A percentile compares a stretch with the other conserved stretches of the same genome.
Evolutionary conservation across 2,113 vertebrate species (phyloP).

Genomic region (Tringa solitaria): DNA sequence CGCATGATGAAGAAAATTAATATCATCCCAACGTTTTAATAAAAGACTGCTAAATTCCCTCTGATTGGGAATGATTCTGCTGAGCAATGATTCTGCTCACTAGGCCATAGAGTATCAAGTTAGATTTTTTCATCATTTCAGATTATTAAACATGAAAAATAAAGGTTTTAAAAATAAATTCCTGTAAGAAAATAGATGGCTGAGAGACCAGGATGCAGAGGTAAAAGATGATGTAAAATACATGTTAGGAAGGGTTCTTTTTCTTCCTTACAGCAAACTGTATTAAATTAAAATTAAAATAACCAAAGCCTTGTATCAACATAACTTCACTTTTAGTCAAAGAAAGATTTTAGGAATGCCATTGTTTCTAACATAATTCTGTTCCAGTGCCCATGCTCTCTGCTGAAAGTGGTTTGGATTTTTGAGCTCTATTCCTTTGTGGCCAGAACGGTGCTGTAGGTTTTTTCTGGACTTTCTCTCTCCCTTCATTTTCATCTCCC

Average conservation of each 20-base stretch:
- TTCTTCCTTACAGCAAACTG: background rate
- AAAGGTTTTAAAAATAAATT: background rate
- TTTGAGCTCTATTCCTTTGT: background rate
- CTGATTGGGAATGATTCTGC: background rate
- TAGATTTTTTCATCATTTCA: background rate
- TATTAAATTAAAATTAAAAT: background rate
- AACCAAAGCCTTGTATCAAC: background rate
- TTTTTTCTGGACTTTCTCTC: background rate
- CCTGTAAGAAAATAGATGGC: background rate
- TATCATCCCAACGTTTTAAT: background rate
- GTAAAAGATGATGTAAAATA: background rate
- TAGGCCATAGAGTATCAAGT: background rate
- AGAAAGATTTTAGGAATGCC: background rate
- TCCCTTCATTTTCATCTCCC: conserved; percentile 21
- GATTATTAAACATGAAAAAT: background rate
- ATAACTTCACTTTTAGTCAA: background rate
- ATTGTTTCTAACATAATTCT: background rate
- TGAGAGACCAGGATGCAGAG: background rate
- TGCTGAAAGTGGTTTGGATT: background rate
- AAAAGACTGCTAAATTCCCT: background rate
- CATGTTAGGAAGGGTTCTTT: background rate
- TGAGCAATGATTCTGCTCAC: background rate
- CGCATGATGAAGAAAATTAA: background rate
- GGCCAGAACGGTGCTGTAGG: background rate
- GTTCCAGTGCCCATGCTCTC: background rate